A percentile compares a stretch with the other conserved stretches of the same genome.
Evolutionary conservation across 2,113 vertebrate species (phyloP).

Genomic region (Proterorhinus semilunaris): DNA sequence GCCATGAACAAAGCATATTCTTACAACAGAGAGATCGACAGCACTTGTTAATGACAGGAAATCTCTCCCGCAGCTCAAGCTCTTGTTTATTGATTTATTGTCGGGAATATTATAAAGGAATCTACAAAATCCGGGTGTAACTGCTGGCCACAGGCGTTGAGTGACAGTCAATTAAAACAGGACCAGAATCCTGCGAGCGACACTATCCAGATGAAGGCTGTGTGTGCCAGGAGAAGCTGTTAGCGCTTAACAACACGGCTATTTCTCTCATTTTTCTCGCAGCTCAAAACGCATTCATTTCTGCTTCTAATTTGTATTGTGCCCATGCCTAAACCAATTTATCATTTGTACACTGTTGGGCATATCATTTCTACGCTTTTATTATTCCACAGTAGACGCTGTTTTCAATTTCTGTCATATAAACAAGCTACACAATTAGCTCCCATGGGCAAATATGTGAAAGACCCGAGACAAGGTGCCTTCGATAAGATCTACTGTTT

Average conservation of each 20-base stretch:
- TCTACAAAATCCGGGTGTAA: slow-evolving; percentile 53
- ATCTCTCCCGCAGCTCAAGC: slow-evolving; percentile 57
- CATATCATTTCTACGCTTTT: not conserved
- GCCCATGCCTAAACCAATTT: slow-evolving; percentile 1
- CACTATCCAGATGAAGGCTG: slow-evolving; percentile 56
- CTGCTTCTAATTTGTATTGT: slow-evolving; percentile 17
- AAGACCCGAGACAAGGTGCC: not conserved
- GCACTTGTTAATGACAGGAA: slow-evolving; percentile 66
- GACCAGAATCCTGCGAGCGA: slow-evolving; percentile 53
- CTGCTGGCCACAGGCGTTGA: slow-evolving; percentile 62
- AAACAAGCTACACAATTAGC: not conserved
- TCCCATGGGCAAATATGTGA: not conserved
- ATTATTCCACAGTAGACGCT: slow-evolving; percentile 1
- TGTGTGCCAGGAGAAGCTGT: slow-evolving; percentile 42
- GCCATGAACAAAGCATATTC: slow-evolving; percentile 21
- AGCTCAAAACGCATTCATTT: slow-evolving; percentile 22
- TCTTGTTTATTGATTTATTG: slow-evolving; percentile 73
- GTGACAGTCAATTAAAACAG: slow-evolving; percentile 73
- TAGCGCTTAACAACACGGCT: slow-evolving; percentile 35
- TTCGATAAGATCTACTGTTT: no score
- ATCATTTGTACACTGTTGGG: slow-evolving; percentile 17
- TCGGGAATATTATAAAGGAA: slow-evolving; percentile 66
- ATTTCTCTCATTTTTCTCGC: slow-evolving; percentile 23
- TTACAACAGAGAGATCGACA: slow-evolving; percentile 60
- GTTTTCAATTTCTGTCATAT: not conserved